Evolutionary conservation across 2,888 invertebrate species (phyloP).

Genomic region (Geophilus truncorum): DNA sequence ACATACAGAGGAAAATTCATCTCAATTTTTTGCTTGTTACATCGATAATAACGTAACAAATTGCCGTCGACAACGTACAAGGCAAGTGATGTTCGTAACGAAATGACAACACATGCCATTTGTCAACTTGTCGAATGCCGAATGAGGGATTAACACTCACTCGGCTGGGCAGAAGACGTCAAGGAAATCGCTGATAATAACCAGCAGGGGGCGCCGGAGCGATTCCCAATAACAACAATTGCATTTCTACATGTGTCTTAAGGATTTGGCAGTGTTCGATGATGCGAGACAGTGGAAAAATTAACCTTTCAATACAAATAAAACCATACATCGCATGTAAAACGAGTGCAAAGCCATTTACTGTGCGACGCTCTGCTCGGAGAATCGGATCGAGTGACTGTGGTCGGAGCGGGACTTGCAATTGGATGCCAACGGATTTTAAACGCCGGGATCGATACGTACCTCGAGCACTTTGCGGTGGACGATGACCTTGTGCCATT

Average conservation of each 20-base stretch:
- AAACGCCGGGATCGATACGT: constrained; percentile 41
- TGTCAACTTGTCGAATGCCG: neutral
- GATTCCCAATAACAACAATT: neutral
- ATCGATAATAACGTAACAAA: neutral
- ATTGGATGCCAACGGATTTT: constrained; percentile 1
- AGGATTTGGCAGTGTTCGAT: neutral
- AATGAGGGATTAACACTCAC: neutral
- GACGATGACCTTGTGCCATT: constrained; percentile 90
- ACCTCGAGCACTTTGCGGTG: constrained; percentile 88
- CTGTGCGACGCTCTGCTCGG: neutral
- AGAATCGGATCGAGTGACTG: neutral
- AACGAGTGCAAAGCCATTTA: neutral
- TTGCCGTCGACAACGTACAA: neutral
- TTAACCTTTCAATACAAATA: neutral
- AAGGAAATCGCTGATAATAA: neutral
- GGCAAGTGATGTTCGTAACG: neutral
- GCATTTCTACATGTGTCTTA: too few species aligned
- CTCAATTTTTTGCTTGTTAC: too few species aligned
- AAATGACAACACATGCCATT: neutral
- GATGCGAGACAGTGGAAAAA: neutral
- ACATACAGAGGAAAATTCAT: too few species aligned
- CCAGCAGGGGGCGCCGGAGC: neutral
- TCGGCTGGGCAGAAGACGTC: neutral
- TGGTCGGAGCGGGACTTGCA: neutral
- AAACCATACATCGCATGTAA: neutral